Evolutionary conservation across 2,888 invertebrate genomes (phyloP).

Genomic region (Calliphora vomitoria): DNA sequence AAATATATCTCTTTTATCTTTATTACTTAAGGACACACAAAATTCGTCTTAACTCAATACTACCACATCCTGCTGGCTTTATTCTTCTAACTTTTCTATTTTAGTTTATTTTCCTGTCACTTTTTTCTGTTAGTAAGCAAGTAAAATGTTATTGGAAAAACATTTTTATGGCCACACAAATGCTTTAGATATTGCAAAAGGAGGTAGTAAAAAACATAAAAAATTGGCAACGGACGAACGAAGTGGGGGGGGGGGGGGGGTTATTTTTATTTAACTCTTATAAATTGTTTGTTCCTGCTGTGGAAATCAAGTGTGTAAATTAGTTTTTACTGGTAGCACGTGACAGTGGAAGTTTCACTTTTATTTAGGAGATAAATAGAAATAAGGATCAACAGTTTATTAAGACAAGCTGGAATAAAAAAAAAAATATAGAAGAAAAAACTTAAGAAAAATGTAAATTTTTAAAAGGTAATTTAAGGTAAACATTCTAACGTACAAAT

Average conservation of each 20-base stretch:
- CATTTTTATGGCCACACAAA: conserved; percentile 58
- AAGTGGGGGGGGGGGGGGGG: not conserved
- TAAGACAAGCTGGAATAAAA: not conserved
- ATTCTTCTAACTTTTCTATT: not conserved
- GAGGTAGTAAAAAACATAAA: conserved; percentile 30
- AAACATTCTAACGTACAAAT: too few species aligned
- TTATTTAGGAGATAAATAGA: not conserved
- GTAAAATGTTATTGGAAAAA: conserved; percentile 48
- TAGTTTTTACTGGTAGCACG: conserved; percentile 65
- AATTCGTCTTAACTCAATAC: not conserved
- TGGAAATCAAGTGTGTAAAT: conserved; percentile 65
- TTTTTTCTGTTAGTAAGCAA: not conserved
- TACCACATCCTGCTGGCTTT: not conserved
- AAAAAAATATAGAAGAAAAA: not conserved
- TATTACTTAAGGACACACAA: not conserved
- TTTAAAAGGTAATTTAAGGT: too few species aligned
- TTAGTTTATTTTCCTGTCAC: conserved; percentile 33
- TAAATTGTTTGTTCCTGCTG: conserved; percentile 49
- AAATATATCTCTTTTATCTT: too few species aligned
- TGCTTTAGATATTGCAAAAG: conserved; percentile 42
- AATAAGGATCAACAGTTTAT: conserved; percentile 8
- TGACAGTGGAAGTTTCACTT: conserved; percentile 46
- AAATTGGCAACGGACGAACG: conserved; percentile 18
- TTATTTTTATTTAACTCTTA: conserved; percentile 42
- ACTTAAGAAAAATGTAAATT: not conserved